Evolutionary conservation across 2,797 vertebrate species (phyloP).

Genomic region (Gephyroberyx darwinii): DNA sequence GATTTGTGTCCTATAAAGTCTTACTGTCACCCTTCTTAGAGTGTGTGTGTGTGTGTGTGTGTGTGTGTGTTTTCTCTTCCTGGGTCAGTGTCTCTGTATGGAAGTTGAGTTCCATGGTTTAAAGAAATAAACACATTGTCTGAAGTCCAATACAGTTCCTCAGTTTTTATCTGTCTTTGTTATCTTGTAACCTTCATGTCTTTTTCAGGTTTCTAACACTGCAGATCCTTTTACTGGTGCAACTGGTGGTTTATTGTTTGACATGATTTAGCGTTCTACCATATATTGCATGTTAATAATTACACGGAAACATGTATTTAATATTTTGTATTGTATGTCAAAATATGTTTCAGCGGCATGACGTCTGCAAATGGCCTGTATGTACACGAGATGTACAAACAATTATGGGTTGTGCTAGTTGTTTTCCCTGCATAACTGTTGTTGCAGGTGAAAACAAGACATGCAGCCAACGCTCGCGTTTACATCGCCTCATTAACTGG

Average conservation of each 20-base stretch:
- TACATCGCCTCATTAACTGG: slow-evolving; percentile 16
- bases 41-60: neutral
- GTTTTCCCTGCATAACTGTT: slow-evolving; percentile 71
- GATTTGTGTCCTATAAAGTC: no score
- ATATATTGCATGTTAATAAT: neutral
- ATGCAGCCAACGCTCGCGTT: neutral
- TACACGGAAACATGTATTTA: neutral
- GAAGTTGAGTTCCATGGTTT: neutral
- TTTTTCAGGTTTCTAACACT: neutral
- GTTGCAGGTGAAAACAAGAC: slow-evolving; percentile 76
- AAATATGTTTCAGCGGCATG: neutral
- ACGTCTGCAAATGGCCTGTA: neutral
- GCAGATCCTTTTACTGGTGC: neutral
- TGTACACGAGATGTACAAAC: slow-evolving; percentile 26
- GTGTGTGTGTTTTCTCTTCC: neutral
- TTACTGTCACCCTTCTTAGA: no score
- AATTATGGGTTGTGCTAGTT: slow-evolving; percentile 32
- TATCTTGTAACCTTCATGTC: neutral
- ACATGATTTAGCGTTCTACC: neutral
- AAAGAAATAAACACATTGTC: neutral
- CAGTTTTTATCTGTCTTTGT: slow-evolving; percentile 9
- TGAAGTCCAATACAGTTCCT: neutral
- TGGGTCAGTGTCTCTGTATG: slow-evolving; percentile 2
- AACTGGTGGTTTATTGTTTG: neutral
- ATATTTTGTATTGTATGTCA: no score